phyloP scores from a whole-genome alignment of 2,113 vertebrate genomes.

The Platichthys stellatus region DNA sequence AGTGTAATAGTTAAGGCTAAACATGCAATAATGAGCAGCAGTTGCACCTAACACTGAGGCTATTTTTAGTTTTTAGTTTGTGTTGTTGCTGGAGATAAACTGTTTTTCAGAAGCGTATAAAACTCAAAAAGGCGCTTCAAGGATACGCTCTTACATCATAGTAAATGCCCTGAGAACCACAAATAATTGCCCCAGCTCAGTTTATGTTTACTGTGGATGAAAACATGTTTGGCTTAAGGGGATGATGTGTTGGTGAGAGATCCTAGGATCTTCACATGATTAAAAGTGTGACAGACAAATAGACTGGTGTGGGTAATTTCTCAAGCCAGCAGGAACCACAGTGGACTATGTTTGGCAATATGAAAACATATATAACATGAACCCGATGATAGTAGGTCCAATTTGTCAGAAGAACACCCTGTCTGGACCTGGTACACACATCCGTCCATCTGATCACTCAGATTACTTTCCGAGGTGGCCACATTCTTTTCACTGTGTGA shows the following conservation, averaged over 20 bases:
- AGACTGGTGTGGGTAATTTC: background rate
- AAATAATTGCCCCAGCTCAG: constrained; percentile 42
- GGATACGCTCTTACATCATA: background rate
- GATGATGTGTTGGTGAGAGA: background rate
- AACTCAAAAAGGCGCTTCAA: background rate
- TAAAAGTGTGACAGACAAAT: background rate
- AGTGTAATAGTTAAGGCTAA: constrained; percentile 44
- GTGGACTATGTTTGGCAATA: background rate
- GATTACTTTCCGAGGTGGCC: too few species aligned
- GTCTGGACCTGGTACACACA: too few species aligned
- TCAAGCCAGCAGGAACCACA: background rate
- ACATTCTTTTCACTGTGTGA: too few species aligned
- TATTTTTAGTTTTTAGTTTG: constrained; percentile 46
- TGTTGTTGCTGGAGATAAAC: constrained; percentile 28
- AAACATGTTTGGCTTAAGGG: constrained; percentile 15
- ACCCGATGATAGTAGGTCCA: background rate
- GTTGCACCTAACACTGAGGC: constrained; percentile 45
- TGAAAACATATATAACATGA: background rate
- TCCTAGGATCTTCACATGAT: background rate
- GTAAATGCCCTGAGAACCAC: constrained; percentile 29
- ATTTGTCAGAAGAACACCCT: background rate
- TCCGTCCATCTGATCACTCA: too few species aligned
- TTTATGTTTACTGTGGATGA: constrained; percentile 31
- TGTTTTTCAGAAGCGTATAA: constrained; percentile 11
- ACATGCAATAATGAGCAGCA: constrained; percentile 51